Conservation (phyloP, 1,140 invertebrate species). For the Drosophila subobscura region DNA sequence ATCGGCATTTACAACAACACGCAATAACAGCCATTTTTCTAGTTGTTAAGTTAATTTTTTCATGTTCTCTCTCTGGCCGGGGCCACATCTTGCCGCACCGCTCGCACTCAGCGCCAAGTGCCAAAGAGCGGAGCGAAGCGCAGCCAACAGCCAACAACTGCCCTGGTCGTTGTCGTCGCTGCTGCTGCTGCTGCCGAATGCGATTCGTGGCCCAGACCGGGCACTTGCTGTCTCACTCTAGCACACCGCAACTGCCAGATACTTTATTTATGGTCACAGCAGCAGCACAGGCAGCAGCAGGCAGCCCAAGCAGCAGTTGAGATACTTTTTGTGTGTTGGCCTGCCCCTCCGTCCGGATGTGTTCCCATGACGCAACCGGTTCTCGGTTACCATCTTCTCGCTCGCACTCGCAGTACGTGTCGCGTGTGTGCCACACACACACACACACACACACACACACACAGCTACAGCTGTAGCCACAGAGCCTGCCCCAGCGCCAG, state of each 20-base stretch:
- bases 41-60: conserved; percentile 84
- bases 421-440: conserved; percentile 29
- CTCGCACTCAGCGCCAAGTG: conserved; percentile 15
- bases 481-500: conserved; percentile 62
- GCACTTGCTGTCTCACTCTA: conserved; percentile 56
- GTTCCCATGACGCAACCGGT: conserved; percentile 66
- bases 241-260: conserved; percentile 60
- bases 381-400: conserved; percentile 42
- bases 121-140: background rate
- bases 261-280: conserved; percentile 81
- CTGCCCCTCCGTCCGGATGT: conserved; percentile 2
- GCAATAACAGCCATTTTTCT: conserved; percentile 84
- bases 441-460: too few species aligned
- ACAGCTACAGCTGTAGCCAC: conserved; percentile 4
- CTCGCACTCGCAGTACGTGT: conserved; percentile 23
- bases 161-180: conserved; percentile 11
- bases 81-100: conserved; percentile 25
- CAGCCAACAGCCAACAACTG: conserved; percentile 46
- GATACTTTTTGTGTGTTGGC: conserved; percentile 52
- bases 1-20: conserved; percentile 82
- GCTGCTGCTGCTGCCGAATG: conserved; percentile 39
- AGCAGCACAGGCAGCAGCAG: conserved; percentile 39
- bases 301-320: background rate
- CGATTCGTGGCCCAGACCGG: conserved; percentile 61
- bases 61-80: conserved; percentile 78